Evolutionary conservation across 2,797 vertebrate genomes (phyloP), one percentile per base, ranked within the genome.

Genomic region (Acrossocheilus fasciatus): DNA sequence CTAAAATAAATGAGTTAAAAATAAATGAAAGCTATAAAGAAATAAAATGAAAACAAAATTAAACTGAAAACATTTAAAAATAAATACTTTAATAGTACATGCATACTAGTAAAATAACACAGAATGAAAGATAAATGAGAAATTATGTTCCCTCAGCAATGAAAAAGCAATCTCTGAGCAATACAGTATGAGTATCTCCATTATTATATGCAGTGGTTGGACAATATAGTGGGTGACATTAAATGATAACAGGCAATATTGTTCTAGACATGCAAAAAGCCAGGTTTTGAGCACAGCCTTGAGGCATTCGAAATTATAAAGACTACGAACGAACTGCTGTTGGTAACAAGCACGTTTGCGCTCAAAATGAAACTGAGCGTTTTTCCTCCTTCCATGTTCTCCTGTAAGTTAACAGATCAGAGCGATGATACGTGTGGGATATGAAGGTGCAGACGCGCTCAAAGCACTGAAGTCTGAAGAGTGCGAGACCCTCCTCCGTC

Each of bases 401-500:
- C 23, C 39, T 54, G 75, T 9, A 79, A 30, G 77, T 11, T 72
- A 86, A 66, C 26, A 66, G 69, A 66, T 75, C 69, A 23, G 62
- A 74, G 26, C 6, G 4, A 36, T 6, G 83, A 76, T 85, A 30
- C 26, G 72, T 68, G 81, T 6, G 5, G 54, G 20, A 18, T 45
- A 15, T 83, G 43, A 64, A 43, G 26, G 36, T 66, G 78, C 77
- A 52, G 26, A 23, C 2, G 30, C 47, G 57, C 80, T 86, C 74
- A 73, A 68, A 14, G 69, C 76, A 10, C 78, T 45, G 41, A 62
- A 79, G 79, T 84, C 45, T 87, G 23, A 76, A 86, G 91, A 88
- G 76, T 73, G 76, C 85, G 54, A 90, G 77, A 50, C 82, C 84
- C 88, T 82, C 77, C 62, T 87, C 89, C 84, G 64, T 91, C 91